Evolutionary conservation across 2,888 invertebrate species (phyloP).

Genomic region (Cosmopolites sordidus): DNA sequence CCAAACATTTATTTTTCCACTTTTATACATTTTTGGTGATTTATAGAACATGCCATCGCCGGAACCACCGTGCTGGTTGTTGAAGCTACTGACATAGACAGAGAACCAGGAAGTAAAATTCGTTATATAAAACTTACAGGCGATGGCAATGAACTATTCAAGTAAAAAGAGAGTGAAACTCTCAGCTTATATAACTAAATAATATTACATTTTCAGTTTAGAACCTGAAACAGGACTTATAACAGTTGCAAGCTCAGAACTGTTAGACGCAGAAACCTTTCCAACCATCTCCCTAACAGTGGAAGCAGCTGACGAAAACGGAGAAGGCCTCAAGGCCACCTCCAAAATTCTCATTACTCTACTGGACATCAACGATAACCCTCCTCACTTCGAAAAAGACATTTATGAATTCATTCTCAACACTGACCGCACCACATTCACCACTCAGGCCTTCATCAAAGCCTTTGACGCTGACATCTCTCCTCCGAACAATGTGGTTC

Average conservation of each 20-base stretch:
- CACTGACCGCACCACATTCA: constrained; percentile 68
- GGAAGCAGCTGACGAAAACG: constrained; percentile 84
- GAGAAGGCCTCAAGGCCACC: constrained; percentile 70
- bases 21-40: not conserved
- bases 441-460: constrained; percentile 65
- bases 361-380: constrained; percentile 51
- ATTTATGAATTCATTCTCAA: constrained; percentile 78
- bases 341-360: constrained; percentile 71
- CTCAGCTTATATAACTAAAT: no score
- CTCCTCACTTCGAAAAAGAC: constrained; percentile 75
- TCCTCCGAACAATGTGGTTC: constrained; percentile 78
- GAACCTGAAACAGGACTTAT: constrained; percentile 76
- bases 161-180: constrained; percentile 5
- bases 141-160: constrained; percentile 70
- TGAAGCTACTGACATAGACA: constrained; percentile 78
- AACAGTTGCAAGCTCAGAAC: constrained; percentile 69
- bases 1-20: no score
- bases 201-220: constrained; percentile 53
- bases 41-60: constrained; percentile 57
- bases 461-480: constrained; percentile 81
- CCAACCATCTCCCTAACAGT: constrained; percentile 74
- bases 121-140: constrained; percentile 34
- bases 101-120: constrained; percentile 66
- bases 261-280: constrained; percentile 79
- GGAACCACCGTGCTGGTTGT: constrained; percentile 52